Conservation (phyloP, 2,888 invertebrate species). For the Scaptomyza parva region DNA sequence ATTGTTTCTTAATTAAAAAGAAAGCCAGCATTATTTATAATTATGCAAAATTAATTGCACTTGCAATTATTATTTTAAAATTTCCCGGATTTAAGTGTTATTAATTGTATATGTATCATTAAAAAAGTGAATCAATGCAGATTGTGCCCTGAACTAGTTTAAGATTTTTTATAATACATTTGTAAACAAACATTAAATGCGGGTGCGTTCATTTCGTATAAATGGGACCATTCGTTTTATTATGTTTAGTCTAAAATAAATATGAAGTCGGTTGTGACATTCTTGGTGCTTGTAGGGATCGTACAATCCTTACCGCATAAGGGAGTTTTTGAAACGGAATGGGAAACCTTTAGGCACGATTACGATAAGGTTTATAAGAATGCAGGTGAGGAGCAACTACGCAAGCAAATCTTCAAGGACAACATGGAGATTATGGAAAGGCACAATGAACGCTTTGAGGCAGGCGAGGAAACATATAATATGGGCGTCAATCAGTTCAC, state of each 20-base stretch:
- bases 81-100: too few species aligned
- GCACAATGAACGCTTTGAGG: slow-evolving; percentile 91
- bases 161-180: too few species aligned
- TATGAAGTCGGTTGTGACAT: slow-evolving; percentile 18
- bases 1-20: too few species aligned
- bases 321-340: slow-evolving; percentile 12
- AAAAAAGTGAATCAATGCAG: too few species aligned
- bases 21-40: too few species aligned
- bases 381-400: slow-evolving; percentile 91
- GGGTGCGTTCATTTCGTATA: too few species aligned
- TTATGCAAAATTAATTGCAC: too few species aligned
- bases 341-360: slow-evolving; percentile 69
- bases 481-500: slow-evolving; percentile 92
- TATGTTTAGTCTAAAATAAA: not conserved
- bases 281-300: slow-evolving; percentile 4
- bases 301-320: slow-evolving; percentile 2
- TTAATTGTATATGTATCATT: too few species aligned
- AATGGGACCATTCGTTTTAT: slow-evolving; percentile 82
- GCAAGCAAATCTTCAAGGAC: slow-evolving; percentile 94
- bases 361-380: slow-evolving; percentile 89
- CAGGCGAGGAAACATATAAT: slow-evolving; percentile 88
- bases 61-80: too few species aligned
- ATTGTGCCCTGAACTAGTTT: too few species aligned
- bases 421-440: slow-evolving; percentile 92
- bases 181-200: too few species aligned